Conservation (phyloP, 1,140 invertebrate genomes). For the Drosophila pectinifera region DNA sequence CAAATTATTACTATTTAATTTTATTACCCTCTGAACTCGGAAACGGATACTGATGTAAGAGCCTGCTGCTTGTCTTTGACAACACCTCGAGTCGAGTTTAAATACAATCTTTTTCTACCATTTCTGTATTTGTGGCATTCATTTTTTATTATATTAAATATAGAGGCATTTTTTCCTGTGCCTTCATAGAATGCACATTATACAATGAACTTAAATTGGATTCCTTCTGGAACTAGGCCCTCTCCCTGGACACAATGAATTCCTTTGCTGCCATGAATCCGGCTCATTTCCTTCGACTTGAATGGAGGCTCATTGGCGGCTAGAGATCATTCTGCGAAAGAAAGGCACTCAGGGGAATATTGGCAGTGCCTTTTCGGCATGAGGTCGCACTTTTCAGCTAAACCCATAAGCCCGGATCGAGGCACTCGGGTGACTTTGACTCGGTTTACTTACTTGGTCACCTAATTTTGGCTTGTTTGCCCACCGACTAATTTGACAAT, state of each 20-base stretch:
- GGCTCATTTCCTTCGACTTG: constrained; percentile 2
- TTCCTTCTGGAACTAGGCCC: not conserved
- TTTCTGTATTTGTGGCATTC: no score
- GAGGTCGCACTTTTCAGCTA: constrained; percentile 33
- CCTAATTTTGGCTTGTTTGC: constrained; percentile 76
- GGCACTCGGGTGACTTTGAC: constrained; percentile 62
- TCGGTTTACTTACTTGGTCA: constrained; percentile 71
- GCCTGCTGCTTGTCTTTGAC: no score
- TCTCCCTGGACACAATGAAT: not conserved
- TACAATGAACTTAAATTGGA: constrained; percentile 8
- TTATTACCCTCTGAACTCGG: no score
- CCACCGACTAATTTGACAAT: constrained; percentile 74
- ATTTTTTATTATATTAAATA: no score
- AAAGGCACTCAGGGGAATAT: constrained; percentile 3
- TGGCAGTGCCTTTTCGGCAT: constrained; percentile 40
- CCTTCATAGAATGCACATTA: not conserved
- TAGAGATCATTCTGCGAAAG: constrained; percentile 21
- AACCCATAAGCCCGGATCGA: constrained; percentile 37
- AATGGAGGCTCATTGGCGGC: not conserved
- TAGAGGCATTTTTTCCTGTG: no score
- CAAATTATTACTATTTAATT: no score
- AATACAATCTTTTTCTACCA: no score
- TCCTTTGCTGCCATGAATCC: not conserved
- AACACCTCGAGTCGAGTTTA: no score
- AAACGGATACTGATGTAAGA: no score